These are phyloP conservation scores for Limnodromus scolopaceus DNA, from an alignment of 2,797 vertebrate genomes.

Conservation along the genomic window DNA sequence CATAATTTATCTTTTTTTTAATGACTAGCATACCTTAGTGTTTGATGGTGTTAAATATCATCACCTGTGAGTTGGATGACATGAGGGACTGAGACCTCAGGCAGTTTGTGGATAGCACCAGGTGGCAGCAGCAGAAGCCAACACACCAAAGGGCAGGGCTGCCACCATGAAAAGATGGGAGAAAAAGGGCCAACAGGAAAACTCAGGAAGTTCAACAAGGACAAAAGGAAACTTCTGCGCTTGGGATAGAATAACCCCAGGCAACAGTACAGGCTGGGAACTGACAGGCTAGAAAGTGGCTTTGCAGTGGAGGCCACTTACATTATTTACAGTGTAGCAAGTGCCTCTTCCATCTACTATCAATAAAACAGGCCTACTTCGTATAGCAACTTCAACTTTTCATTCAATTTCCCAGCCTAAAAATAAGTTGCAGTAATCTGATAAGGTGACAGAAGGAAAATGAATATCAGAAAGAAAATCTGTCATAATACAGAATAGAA, in stretches of 20 bases:
- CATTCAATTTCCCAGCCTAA: slow-evolving; percentile 17
- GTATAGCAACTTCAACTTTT: neutral
- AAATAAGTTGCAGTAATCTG: slow-evolving; percentile 53
- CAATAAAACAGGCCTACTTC: neutral
- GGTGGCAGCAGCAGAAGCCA: neutral
- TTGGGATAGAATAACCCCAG: neutral
- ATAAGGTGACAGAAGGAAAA: slow-evolving; percentile 37
- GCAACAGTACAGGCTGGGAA: neutral
- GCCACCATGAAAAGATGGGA: neutral
- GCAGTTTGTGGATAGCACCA: neutral
- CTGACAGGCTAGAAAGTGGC: neutral
- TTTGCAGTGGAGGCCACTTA: neutral
- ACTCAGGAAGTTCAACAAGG: neutral
- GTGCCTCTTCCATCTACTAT: neutral
- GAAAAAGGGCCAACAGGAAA: neutral
- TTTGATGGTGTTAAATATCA: neutral
- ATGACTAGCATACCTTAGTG: neutral
- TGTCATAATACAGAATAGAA: slow-evolving; percentile 35
- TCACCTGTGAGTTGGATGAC: neutral
- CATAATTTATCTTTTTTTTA: neutral
- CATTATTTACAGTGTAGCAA: neutral
- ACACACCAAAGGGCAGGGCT: neutral
- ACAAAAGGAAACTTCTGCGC: neutral
- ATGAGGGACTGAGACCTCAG: neutral
- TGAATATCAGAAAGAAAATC: slow-evolving; percentile 35